phyloP scores from a whole-genome alignment of 2,888 invertebrate species.

The Leptinotarsa peninsularis region DNA sequence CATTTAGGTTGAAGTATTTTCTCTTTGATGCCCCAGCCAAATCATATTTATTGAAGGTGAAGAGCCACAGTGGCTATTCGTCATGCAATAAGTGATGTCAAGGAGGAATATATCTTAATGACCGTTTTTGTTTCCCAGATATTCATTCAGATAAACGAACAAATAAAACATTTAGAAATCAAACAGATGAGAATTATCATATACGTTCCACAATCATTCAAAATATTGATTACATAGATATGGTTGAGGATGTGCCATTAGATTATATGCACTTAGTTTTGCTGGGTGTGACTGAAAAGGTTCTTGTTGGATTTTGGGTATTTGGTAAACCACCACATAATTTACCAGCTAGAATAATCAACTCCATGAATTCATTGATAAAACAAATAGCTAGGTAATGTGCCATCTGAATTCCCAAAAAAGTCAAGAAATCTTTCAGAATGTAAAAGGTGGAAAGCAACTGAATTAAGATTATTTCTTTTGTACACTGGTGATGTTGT shows the following conservation, averaged over 20 bases:
- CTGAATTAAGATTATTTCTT: not conserved
- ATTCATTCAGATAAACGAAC: slow-evolving; percentile 18
- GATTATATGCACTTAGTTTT: slow-evolving; percentile 24
- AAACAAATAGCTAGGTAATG: slow-evolving; percentile 20
- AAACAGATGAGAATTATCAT: slow-evolving; percentile 22
- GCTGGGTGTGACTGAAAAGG: slow-evolving; percentile 17
- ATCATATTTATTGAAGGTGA: not conserved
- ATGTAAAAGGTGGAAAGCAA: slow-evolving; percentile 17
- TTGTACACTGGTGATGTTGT: slow-evolving; percentile 20
- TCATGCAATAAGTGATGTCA: slow-evolving; percentile 19
- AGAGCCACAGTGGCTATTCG: slow-evolving; percentile 6
- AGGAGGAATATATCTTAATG: slow-evolving; percentile 13
- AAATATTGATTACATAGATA: too few relatives aligned
- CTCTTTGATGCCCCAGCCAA: not conserved
- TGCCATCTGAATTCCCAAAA: slow-evolving; percentile 19
- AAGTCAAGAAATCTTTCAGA: slow-evolving; percentile 11
- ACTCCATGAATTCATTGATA: slow-evolving; percentile 5
- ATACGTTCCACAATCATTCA: too few relatives aligned
- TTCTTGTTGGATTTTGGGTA: slow-evolving; percentile 23
- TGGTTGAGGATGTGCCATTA: too few relatives aligned
- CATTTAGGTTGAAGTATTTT: slow-evolving; percentile 1
- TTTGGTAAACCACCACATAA: slow-evolving; percentile 27
- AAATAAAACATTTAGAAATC: slow-evolving; percentile 3
- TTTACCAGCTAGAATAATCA: slow-evolving; percentile 22
- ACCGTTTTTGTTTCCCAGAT: slow-evolving; percentile 18